phyloP scores from a whole-genome alignment of 2,797 vertebrate genomes.

The Catamblyrhynchus diadema region DNA sequence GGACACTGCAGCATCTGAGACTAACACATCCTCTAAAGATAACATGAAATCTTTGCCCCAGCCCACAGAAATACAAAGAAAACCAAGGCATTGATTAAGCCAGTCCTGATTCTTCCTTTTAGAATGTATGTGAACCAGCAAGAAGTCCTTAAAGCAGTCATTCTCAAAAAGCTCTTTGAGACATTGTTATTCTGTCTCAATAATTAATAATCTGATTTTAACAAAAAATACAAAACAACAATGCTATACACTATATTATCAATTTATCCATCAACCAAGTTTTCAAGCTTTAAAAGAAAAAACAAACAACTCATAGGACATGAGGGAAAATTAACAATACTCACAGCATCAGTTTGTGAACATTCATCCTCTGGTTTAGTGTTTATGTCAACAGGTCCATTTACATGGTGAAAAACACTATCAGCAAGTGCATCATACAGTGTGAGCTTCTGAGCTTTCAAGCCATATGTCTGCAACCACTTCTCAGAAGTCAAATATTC shows the following conservation, averaged over 20 bases:
- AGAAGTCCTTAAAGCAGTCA: not conserved
- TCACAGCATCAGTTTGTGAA: conserved; percentile 76
- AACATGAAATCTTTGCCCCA: not conserved
- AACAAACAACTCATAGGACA: fast-evolving
- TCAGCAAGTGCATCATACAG: conserved; percentile 74
- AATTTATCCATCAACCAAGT: not conserved
- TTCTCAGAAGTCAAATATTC: conserved; percentile 70
- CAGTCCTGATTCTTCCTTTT: not conserved
- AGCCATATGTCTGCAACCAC: conserved; percentile 78
- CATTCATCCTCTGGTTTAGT: conserved; percentile 72
- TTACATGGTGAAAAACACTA: conserved; percentile 76
- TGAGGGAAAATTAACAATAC: conserved; percentile 33
- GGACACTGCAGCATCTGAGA: not conserved
- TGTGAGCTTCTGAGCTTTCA: conserved; percentile 77
- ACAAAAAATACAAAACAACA: not conserved
- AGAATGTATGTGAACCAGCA: not conserved
- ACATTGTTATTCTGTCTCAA: not conserved
- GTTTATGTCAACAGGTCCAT: conserved; percentile 78
- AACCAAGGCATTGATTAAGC: not conserved
- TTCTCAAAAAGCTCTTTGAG: not conserved
- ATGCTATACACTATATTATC: not conserved
- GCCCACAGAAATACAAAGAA: not conserved
- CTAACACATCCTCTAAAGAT: not conserved
- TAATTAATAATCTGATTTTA: not conserved
- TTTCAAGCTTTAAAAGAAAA: not conserved